Evolutionary conservation across 2,797 vertebrate genomes (phyloP).

Genomic region (Babyrousa celebensis): DNA sequence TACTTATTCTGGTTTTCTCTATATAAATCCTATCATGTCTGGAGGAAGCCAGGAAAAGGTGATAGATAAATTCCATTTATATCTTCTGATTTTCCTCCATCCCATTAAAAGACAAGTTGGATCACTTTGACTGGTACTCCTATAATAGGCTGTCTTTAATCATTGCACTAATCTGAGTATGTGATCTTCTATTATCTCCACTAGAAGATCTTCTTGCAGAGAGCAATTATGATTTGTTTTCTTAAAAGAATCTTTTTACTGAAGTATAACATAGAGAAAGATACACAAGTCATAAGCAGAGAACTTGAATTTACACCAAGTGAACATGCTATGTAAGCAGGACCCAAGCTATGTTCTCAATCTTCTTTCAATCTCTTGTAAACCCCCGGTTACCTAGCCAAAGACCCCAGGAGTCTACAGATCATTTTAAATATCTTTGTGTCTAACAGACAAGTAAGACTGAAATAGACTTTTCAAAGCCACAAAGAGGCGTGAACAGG

Average conservation of each 20-base stretch:
- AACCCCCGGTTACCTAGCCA: neutral
- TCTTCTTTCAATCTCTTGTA: neutral
- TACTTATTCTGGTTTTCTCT: neutral
- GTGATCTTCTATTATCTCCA: neutral
- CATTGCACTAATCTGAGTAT: neutral
- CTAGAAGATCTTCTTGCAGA: neutral
- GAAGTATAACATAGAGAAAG: neutral
- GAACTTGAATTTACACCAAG: neutral
- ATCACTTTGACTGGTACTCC: neutral
- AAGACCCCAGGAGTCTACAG: neutral
- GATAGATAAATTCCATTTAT: neutral
- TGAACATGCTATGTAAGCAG: neutral
- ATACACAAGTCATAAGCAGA: neutral
- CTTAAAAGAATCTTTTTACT: neutral
- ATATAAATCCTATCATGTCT: neutral
- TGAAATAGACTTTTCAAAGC: neutral
- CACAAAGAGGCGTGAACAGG: rapidly evolving
- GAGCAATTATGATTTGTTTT: neutral
- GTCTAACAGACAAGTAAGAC: neutral
- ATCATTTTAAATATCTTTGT: neutral
- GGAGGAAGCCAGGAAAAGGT: slow-evolving; percentile 24
- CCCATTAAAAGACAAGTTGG: neutral
- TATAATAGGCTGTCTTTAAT: neutral
- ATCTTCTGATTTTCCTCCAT: neutral
- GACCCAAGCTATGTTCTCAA: neutral